These are phyloP conservation scores for Kryptolebias marmoratus DNA, from an alignment of 2,113 vertebrate species.

Conservation along the genomic window DNA sequence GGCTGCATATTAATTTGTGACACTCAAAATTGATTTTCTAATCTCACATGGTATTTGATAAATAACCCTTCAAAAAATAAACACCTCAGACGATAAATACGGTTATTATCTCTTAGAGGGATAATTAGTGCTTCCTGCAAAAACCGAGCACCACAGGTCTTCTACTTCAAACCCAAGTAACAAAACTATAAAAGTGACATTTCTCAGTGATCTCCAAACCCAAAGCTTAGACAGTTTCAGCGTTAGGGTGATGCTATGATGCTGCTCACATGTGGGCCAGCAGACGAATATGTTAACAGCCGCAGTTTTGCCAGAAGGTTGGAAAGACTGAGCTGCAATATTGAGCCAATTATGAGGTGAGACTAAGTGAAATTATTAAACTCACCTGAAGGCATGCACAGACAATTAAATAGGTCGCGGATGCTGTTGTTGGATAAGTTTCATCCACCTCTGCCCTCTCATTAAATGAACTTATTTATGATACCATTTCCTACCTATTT, in stretches of 20 bases:
- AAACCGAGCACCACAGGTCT: conserved; percentile 67
- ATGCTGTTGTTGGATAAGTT: conserved; percentile 8
- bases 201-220: conserved; percentile 33
- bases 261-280: not conserved
- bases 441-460: conserved; percentile 5
- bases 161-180: conserved; percentile 45
- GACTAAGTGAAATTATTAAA: conserved; percentile 53
- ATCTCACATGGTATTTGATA: conserved; percentile 77
- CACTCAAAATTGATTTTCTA: conserved; percentile 77
- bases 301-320: conserved; percentile 29
- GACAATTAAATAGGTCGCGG: conserved; percentile 39
- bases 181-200: conserved; percentile 49
- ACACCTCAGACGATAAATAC: conserved; percentile 77
- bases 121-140: conserved; percentile 77
- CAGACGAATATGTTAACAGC: not conserved
- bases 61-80: conserved; percentile 78
- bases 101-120: conserved; percentile 77
- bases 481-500: conserved; percentile 5
- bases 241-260: not conserved
- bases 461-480: conserved; percentile 26
- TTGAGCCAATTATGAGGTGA: conserved; percentile 51
- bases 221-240: not conserved
- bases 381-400: conserved; percentile 30
- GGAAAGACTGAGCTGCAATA: conserved; percentile 36
- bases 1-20: conserved; percentile 81